Conservation (phyloP, 2,888 invertebrate genomes). For the Aspidiotus rigidus region DNA sequence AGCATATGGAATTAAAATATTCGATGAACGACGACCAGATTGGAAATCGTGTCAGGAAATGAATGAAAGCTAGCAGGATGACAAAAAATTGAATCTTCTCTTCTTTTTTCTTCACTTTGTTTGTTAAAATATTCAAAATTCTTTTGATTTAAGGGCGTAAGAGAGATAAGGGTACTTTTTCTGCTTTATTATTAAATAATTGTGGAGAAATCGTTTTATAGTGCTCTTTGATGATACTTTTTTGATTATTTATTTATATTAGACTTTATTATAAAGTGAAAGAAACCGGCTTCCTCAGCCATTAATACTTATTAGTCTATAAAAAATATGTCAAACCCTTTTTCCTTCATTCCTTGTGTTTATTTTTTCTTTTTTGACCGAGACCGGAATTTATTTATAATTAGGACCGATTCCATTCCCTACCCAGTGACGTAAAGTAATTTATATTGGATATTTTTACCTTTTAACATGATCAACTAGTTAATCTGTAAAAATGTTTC, state of each 20-base stretch:
- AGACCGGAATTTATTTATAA: constrained; percentile 1
- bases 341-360: background rate
- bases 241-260: background rate
- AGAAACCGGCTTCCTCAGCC: background rate
- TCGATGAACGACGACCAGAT: background rate
- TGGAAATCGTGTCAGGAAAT: constrained; percentile 17
- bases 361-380: background rate
- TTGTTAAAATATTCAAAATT: constrained; percentile 10
- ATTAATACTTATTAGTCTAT: background rate
- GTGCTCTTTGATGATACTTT: background rate
- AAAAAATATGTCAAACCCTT: constrained; percentile 3
- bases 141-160: constrained; percentile 11
- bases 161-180: constrained; percentile 15
- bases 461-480: constrained; percentile 3
- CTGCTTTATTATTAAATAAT: constrained; percentile 13
- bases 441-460: background rate
- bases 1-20: too few species aligned
- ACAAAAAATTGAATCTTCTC: constrained; percentile 12
- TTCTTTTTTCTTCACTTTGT: constrained; percentile 7
- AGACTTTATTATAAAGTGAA: background rate
- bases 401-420: background rate
- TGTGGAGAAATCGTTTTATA: constrained; percentile 21
- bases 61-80: constrained; percentile 2
- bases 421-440: background rate
- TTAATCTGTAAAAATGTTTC: background rate